These are phyloP conservation scores for Diarsia mendica DNA, from an alignment of 2,888 invertebrate genomes.

Conservation along the genomic window DNA sequence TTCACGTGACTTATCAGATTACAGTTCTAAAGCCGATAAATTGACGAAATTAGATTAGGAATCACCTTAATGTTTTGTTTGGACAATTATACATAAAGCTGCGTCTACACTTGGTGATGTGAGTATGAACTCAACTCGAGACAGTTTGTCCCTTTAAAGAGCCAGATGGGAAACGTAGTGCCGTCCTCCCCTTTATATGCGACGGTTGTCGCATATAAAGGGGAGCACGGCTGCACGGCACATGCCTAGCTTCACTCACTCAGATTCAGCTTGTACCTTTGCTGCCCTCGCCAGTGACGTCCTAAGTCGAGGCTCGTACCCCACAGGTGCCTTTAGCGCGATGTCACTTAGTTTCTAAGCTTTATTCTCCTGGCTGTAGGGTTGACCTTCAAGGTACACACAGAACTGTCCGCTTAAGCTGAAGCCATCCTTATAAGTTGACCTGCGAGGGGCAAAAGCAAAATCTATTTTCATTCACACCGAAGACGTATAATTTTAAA, in stretches of 20 bases:
- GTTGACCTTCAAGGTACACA: no score
- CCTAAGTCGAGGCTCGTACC: no score
- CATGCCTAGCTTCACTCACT: no score
- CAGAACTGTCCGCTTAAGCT: no score
- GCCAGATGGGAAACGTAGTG: neutral
- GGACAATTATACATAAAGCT: neutral
- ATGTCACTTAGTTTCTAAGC: no score
- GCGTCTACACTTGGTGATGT: neutral
- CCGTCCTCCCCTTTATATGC: neutral
- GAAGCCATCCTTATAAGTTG: no score
- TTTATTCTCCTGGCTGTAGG: no score
- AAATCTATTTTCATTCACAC: no score
- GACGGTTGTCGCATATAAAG: neutral
- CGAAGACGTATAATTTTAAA: neutral
- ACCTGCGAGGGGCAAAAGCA: no score
- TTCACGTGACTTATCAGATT: slow-evolving; percentile 56
- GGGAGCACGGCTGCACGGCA: no score
- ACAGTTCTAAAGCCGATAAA: slow-evolving; percentile 49
- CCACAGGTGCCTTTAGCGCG: no score
- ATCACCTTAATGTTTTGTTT: slow-evolving; percentile 34
- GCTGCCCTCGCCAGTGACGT: neutral
- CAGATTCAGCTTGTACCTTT: no score
- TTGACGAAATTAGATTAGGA: slow-evolving; percentile 50
- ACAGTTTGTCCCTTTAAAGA: neutral
- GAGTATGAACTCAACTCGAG: neutral